A percentile compares a stretch with the other conserved stretches of the same genome.
Conservation (phyloP, 2,113 vertebrate genomes). For the Gyps fulvus region DNA sequence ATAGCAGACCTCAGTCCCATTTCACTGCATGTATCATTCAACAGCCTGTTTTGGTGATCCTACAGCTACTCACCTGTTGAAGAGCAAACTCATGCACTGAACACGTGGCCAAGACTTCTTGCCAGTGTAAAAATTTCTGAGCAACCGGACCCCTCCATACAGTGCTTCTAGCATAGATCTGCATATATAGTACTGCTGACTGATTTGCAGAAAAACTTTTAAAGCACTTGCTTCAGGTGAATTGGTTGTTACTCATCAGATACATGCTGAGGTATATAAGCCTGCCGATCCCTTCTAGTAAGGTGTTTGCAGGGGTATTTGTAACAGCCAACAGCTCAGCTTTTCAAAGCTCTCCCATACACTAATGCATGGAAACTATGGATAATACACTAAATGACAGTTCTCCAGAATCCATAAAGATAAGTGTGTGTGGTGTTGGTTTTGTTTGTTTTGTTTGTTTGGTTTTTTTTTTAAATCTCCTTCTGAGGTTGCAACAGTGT, state of each 20-base stretch:
- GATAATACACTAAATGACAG: not conserved
- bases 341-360: not conserved
- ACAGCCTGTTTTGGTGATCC: not conserved
- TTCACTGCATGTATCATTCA: not conserved
- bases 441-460: too few relatives aligned
- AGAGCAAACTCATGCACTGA: not conserved
- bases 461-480: not conserved
- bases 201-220: not conserved
- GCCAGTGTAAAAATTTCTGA: not conserved
- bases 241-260: not conserved
- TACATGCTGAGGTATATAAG: not conserved
- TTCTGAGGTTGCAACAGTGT: not conserved
- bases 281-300: not conserved
- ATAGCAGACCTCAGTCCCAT: not conserved
- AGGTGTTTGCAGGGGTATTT: not conserved
- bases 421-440: accelerated
- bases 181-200: not conserved
- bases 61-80: not conserved
- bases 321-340: not conserved
- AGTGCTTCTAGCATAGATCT: not conserved
- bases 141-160: not conserved
- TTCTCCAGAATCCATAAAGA: not conserved
- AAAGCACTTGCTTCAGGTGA: not conserved
- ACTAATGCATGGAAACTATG: not conserved
- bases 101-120: not conserved